Evolutionary conservation across 2,797 vertebrate species (phyloP).

Genomic region (Enteromius trimaculatus): DNA sequence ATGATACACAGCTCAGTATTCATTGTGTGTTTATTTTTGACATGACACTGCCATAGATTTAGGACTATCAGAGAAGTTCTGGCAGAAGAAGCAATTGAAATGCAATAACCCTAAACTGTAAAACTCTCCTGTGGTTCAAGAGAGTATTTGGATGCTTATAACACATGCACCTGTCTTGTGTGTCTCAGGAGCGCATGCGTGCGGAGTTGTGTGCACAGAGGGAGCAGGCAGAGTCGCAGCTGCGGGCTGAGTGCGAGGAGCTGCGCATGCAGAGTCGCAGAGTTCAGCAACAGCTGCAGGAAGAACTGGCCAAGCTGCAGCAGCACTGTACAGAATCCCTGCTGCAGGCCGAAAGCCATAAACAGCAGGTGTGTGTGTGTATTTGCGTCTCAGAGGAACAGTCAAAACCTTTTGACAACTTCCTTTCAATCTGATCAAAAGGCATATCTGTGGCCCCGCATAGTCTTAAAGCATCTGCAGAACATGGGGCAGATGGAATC

Average conservation of each 20-base stretch:
- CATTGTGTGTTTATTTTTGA: conserved; percentile 17
- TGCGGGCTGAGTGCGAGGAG: conserved; percentile 76
- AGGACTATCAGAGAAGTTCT: conserved; percentile 4
- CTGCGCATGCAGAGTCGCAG: conserved; percentile 66
- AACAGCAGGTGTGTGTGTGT: conserved; percentile 79
- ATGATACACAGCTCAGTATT: not conserved
- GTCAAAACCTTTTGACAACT: conserved; percentile 12
- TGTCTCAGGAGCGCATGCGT: conserved; percentile 74
- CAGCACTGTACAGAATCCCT: conserved; percentile 75
- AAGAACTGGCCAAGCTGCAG: conserved; percentile 76
- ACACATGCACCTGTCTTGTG: conserved; percentile 29
- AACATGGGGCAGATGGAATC: not conserved
- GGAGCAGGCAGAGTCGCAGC: conserved; percentile 69
- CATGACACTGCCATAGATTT: not conserved
- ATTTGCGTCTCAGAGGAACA: conserved; percentile 29
- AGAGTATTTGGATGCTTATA: conserved; percentile 22
- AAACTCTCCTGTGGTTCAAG: conserved; percentile 11
- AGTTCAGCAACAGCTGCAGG: conserved; percentile 76
- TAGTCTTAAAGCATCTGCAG: conserved; percentile 8
- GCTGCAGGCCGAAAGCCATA: conserved; percentile 79
- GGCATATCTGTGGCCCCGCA: not conserved
- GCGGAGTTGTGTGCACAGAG: conserved; percentile 73
- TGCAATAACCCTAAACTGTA: conserved; percentile 14
- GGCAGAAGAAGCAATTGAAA: not conserved
- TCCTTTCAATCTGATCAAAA: conserved; percentile 27